These are phyloP conservation scores for Xestia ashworthii DNA, from an alignment of 2,888 invertebrate species.

Conservation along the genomic window DNA sequence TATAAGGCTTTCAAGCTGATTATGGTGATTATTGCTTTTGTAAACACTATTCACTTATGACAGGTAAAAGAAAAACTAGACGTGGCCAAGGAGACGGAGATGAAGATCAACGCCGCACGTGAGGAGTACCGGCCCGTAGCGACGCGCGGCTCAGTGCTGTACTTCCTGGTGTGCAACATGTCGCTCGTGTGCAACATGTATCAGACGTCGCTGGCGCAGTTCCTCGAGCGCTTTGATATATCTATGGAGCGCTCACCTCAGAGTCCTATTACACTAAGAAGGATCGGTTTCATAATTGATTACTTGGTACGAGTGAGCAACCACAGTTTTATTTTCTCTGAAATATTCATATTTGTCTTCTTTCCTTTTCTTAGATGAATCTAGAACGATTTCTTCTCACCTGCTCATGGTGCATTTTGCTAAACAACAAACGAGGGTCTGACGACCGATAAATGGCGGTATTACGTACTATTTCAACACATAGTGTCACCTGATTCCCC, in stretches of 20 bases:
- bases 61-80: conserved; percentile 94
- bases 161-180: conserved; percentile 97
- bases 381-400: background rate
- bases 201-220: conserved; percentile 96
- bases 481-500: too few species aligned
- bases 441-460: background rate
- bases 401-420: background rate
- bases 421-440: background rate
- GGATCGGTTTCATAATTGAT: conserved; percentile 94
- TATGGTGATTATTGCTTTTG: background rate
- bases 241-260: conserved; percentile 94
- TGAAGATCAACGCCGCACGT: conserved; percentile 95
- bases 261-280: conserved; percentile 91
- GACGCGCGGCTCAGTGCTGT: conserved; percentile 95
- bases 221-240: conserved; percentile 95
- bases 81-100: conserved; percentile 95
- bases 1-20: background rate
- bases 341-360: conserved; percentile 93
- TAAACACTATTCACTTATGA: background rate
- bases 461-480: too few species aligned
- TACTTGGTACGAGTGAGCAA: conserved; percentile 86
- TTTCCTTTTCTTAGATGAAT: conserved; percentile 34
- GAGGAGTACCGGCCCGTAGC: conserved; percentile 97
- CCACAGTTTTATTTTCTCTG: background rate
- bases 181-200: conserved; percentile 97